Conservation (phyloP, 1,140 invertebrate species). For the Matsumurasca onukii region DNA sequence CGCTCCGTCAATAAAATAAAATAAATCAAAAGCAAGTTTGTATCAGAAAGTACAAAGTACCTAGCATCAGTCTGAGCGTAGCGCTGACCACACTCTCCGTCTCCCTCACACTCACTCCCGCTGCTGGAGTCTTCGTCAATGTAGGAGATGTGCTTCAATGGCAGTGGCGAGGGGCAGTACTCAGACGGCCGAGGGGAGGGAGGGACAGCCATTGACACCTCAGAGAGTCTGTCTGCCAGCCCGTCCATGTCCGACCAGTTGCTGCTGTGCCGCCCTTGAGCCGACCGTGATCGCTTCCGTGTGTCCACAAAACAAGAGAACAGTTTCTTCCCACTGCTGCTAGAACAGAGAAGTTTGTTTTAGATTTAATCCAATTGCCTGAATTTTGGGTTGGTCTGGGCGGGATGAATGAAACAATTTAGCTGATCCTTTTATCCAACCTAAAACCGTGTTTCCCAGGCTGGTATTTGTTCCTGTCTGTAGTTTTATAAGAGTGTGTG, state of each 20-base stretch:
- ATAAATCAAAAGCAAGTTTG: too few relatives aligned
- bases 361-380: too few relatives aligned
- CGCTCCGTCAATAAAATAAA: too few relatives aligned
- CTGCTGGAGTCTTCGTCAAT: constrained; percentile 40
- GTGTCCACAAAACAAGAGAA: constrained; percentile 54
- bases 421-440: too few relatives aligned
- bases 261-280: background rate
- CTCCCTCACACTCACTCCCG: constrained; percentile 21
- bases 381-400: too few relatives aligned
- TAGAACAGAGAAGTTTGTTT: too few relatives aligned
- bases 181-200: constrained; percentile 34
- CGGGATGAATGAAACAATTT: too few relatives aligned
- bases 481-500: too few relatives aligned
- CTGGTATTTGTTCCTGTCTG: too few relatives aligned
- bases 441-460: too few relatives aligned
- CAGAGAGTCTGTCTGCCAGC: constrained; percentile 28
- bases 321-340: constrained; percentile 53
- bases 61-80: constrained; percentile 37
- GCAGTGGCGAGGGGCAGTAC: constrained; percentile 33
- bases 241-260: constrained; percentile 32
- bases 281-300: constrained; percentile 5
- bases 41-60: too few relatives aligned
- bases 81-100: background rate
- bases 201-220: constrained; percentile 26
- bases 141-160: constrained; percentile 39